Evolutionary conservation across 35 echinoderm and acorn worm genomes (phyloP).

Genomic region (Patiria miniata): DNA sequence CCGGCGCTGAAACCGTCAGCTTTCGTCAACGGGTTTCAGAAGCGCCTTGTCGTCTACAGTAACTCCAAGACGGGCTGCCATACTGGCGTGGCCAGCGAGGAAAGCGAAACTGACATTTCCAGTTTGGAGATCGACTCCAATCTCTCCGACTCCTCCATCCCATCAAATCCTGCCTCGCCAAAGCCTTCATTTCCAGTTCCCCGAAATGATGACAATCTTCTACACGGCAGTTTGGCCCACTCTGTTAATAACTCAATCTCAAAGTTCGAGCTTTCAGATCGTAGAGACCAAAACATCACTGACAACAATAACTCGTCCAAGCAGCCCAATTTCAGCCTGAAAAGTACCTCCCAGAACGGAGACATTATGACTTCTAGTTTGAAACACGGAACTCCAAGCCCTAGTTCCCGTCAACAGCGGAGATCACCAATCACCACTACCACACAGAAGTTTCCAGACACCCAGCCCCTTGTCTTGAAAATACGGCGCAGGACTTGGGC

Average conservation of each 20-base stretch:
- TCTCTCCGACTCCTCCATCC: background rate
- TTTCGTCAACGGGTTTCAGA: conserved; percentile 9
- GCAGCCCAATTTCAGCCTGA: background rate
- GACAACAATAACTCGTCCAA: background rate
- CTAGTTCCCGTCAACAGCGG: background rate
- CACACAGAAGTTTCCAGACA: background rate
- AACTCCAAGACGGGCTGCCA: background rate
- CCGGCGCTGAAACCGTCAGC: too few species aligned
- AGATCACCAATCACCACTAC: background rate
- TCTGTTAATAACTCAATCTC: too few species aligned
- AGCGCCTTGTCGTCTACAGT: conserved; percentile 12
- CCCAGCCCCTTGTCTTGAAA: conserved; percentile 5
- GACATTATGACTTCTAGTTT: too few species aligned
- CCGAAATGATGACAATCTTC: background rate
- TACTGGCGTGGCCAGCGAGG: background rate
- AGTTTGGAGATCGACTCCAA: conserved; percentile 24
- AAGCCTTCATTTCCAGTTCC: background rate
- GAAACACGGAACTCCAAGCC: background rate
- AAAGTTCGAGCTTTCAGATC: too few species aligned
- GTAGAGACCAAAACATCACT: background rate
- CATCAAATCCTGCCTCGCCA: background rate
- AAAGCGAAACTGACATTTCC: conserved; percentile 15
- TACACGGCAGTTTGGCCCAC: too few species aligned
- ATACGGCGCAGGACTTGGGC: conserved; percentile 19
- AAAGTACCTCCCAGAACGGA: background rate